Evolutionary conservation across 2,797 vertebrate species (phyloP), one percentile per base, ranked within the genome.

Genomic region (Alosa sapidissima): DNA sequence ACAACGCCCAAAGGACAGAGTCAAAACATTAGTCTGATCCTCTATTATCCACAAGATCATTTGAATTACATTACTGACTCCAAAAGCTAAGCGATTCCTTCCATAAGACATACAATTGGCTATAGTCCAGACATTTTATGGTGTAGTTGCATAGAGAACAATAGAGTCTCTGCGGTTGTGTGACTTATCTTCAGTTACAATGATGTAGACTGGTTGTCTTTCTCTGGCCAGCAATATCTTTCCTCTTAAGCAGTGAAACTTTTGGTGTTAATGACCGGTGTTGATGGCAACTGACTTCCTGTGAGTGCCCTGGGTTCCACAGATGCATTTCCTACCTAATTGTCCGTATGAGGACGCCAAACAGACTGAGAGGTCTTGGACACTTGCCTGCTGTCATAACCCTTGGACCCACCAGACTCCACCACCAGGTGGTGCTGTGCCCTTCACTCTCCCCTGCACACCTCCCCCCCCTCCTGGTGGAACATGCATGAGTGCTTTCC

Each of bases 381-480:
- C 68, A 3, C 16, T 45, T 45, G 33, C 36, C 68, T 75, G 45
- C 68, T 75, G 68, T 14, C 68, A 19, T 45, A 19, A 68, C 62
- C 62, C 28, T 36, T 68, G 28, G 62, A 68, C 62, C 36, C 68
- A 19, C 68, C 68, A 75, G 72, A 85, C 28, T 86, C 55, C 68
- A 49, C 86, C 90, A 90, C 88, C 83, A 89, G 88, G 85, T 86
- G 88, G 87, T 86, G 86, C 85, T 87, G 51, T 81, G 85, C 85
- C 83, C 85, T 81, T 78, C 55, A 60, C 72, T 60, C 54, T 47
- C 85, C 81, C 83, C 81, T 81, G 3, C 14, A 14, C 36, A 47
- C 9, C 52, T 1, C 60, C 60, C 33, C 65, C 33, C 4, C 68
- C 36, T 75, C 68, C 36, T 33, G 68, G 36, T 45, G 68, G 8